Evolutionary conservation across 2,113 vertebrate species (phyloP), one percentile per base, ranked within the genome.

Genomic region (Carettochelys insculpta): DNA sequence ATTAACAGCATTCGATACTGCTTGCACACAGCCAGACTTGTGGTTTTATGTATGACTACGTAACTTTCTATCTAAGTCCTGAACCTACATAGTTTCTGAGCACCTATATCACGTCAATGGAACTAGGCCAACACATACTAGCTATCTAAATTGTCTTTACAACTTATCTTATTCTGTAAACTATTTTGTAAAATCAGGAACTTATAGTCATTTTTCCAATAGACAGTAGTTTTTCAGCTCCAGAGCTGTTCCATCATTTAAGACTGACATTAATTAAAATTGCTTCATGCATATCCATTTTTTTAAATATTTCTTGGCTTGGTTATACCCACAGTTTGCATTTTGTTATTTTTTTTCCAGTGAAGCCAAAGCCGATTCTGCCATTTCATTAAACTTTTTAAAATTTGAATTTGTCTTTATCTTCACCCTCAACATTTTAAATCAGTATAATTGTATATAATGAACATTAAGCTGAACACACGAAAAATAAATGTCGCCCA

Each of bases 371-470:
- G 3, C 8, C 48, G 52, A 79, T 86, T 92, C 94, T 85, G 3
- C 6, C 90, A 85, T 89, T 88, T 87, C 50, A 51, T 73, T 84
- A 80, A 48, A 53, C 10, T 11, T 82, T 95, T 85, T 82, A 94
- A 51, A 76, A 25, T 88, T 77, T 65, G 51, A 94, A 84, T 88
- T 87, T 29, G 24, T 4, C 85, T 52, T 91, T 41, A 87, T 34
- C 45, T 87, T 29, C 77, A 48, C 89, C 25, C 75, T 88, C 13
- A 43, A 43, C 77, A 91, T 34, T 77, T 34, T 68, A 48, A 48
- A 82, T 94, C 5, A 73, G 53, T 45, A 50, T 84, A 87, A 52
- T 27, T 11, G 5, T 73, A 2, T 20, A 82, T 27, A 82, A 13
- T 48, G 27, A 86, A 90, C 80, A 89, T 77, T 27, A 84, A 82